Percentiles rank a stretch among this genome's conserved stretches.
Evolutionary conservation across 2,888 invertebrate species (phyloP).

Genomic region (Papilio gigon): DNA sequence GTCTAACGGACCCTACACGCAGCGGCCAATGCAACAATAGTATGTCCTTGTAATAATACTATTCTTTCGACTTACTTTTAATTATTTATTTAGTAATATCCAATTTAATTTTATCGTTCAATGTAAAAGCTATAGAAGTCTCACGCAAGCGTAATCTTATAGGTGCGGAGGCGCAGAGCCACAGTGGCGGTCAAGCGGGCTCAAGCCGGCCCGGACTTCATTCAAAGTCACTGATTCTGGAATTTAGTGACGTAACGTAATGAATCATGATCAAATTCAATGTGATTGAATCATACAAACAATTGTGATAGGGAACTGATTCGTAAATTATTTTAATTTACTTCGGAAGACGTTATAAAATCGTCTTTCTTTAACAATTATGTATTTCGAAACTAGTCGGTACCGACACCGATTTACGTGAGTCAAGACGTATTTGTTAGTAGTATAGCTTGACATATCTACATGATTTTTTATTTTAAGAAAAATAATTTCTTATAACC

Average conservation of each 20-base stretch:
- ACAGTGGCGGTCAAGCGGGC: slow-evolving; percentile 65
- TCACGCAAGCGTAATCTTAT: slow-evolving; percentile 65
- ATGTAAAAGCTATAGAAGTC: slow-evolving; percentile 33
- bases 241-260: slow-evolving; percentile 63
- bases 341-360: too few species aligned
- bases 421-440: too few species aligned
- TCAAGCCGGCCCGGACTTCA: slow-evolving; percentile 57
- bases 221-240: slow-evolving; percentile 60
- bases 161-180: slow-evolving; percentile 51
- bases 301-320: background rate
- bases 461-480: too few species aligned
- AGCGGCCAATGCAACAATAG: too few species aligned
- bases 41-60: background rate
- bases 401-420: too few species aligned
- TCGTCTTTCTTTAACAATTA: too few species aligned
- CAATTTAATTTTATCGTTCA: slow-evolving; percentile 16
- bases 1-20: too few species aligned
- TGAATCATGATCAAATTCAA: slow-evolving; percentile 37
- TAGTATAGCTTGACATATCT: too few species aligned
- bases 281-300: slow-evolving; percentile 26
- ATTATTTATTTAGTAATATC: background rate
- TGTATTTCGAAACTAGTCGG: too few species aligned
- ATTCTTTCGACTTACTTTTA: background rate
- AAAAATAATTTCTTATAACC: too few species aligned
- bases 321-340: too few species aligned